These are phyloP conservation scores for Elephas maximus DNA, from an alignment of 2,113 vertebrate genomes.

Conservation along the genomic window DNA sequence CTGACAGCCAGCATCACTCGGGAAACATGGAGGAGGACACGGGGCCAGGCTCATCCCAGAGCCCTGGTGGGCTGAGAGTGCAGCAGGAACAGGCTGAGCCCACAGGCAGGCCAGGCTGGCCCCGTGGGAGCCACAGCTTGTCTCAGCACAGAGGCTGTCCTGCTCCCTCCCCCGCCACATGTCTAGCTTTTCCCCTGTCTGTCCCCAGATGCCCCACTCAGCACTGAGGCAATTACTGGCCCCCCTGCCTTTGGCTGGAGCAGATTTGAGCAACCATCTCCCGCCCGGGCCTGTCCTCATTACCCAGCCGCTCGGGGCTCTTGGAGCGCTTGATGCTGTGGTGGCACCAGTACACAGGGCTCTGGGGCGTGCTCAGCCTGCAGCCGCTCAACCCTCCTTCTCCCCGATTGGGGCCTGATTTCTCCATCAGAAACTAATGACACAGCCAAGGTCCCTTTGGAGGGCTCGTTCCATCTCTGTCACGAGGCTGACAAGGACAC, in stretches of 20 bases:
- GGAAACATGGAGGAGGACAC: too few species aligned
- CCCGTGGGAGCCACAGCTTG: not conserved
- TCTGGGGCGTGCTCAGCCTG: not conserved
- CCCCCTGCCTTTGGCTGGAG: not conserved
- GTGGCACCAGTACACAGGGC: not conserved
- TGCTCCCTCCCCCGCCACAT: not conserved
- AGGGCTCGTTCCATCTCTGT: not conserved
- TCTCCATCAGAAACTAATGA: constrained; percentile 27
- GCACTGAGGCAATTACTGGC: not conserved
- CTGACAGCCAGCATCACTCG: too few species aligned
- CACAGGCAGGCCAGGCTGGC: not conserved
- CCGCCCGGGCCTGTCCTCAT: not conserved
- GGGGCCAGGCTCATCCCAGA: not conserved
- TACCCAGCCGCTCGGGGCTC: not conserved
- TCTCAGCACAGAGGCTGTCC: not conserved
- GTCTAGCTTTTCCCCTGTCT: not conserved
- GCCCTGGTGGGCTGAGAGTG: too few species aligned
- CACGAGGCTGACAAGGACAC: not conserved
- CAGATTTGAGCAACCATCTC: not conserved
- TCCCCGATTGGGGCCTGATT: not conserved
- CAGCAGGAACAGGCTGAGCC: not conserved
- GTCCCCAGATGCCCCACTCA: not conserved
- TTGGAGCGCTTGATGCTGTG: not conserved
- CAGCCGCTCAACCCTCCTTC: not conserved
- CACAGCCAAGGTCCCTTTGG: not conserved